Base-by-base conservation (phyloP, 2,113 vertebrate genomes). In the Dolichotis patagonum region DNA sequence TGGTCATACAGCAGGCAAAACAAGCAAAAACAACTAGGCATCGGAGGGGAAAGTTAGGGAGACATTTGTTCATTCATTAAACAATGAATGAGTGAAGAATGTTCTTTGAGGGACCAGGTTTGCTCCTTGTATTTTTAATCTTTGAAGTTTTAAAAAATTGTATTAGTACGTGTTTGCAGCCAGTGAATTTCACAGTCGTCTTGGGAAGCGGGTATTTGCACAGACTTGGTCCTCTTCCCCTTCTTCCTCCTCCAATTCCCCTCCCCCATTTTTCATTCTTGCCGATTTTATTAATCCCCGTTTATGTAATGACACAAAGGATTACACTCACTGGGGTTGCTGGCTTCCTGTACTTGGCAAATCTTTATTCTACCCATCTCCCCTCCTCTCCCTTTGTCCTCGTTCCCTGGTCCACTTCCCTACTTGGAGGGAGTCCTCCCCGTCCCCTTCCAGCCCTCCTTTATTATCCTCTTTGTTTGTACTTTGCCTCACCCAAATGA, bases 271-370 rank as follows among this genome's bases (percentile, higher is more conserved):
- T 73, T 41, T 14, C 41, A n/a, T 10, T 75, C 73, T 77, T 17
- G 13, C 14, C 16, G 12, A 3, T 46, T 16, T 46, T 26, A 28
- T 75, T 77, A 46, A 41, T 16, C 13, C 6, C 6, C 7, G 73
- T 24, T 12, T 43, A 77, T 3, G 43, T 17, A 7, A 14, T 13
- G 26, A 11, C 24, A 3, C 3, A 7, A 13, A 6, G 1, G 3
- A 13, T 46, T 46, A 16, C 26, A 16, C 6, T 16, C 26, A 3
- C 12, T 77, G 26, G 16, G 12, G 43, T 26, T 46, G 12, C 11
- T 16, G 12, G 41, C 73, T 30, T 46, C 41, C 73, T 75, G 41
- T 6, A 11, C 26, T 28, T 3, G 22, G 38, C 11, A 2, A 12
- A 35, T 75, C 73, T 24, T 22, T 13, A 1, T 75, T 28, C 73